phyloP scores from a whole-genome alignment of 2,797 vertebrate species.

The Cichlasoma orientale region DNA sequence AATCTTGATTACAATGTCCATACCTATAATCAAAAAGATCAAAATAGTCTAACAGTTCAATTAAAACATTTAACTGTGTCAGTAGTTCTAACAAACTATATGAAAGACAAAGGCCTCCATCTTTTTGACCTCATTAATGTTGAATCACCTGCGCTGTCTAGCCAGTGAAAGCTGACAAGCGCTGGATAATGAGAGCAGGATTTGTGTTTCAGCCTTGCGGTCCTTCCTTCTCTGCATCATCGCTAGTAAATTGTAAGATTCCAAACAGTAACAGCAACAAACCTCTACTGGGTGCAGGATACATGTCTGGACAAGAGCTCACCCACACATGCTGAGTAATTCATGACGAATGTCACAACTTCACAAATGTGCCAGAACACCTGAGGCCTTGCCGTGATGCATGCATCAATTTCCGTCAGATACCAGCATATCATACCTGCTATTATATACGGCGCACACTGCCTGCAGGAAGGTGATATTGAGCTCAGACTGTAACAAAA shows the following conservation, averaged over 20 bases:
- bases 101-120: background rate
- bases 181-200: background rate
- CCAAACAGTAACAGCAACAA: slow-evolving; percentile 1
- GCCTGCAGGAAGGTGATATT: slow-evolving; percentile 1
- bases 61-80: background rate
- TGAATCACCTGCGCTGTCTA: slow-evolving; percentile 31
- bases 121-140: background rate
- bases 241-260: background rate
- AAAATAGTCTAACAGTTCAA: background rate
- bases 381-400: slow-evolving; percentile 45
- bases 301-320: slow-evolving; percentile 58
- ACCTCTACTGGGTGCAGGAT: slow-evolving; percentile 50
- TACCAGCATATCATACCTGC: slow-evolving; percentile 4
- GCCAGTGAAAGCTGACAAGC: background rate
- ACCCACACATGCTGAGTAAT: slow-evolving; percentile 63
- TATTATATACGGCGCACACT: slow-evolving; percentile 8
- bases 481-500: background rate
- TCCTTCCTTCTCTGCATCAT: background rate
- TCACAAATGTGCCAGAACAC: background rate
- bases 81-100: background rate
- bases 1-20: background rate
- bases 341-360: slow-evolving; percentile 38
- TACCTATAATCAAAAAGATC: background rate
- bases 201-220: background rate
- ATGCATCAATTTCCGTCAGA: slow-evolving; percentile 42